These are phyloP conservation scores for Glyphotaelius pellucidus DNA, from an alignment of 2,888 invertebrate genomes.

Conservation along the genomic window DNA sequence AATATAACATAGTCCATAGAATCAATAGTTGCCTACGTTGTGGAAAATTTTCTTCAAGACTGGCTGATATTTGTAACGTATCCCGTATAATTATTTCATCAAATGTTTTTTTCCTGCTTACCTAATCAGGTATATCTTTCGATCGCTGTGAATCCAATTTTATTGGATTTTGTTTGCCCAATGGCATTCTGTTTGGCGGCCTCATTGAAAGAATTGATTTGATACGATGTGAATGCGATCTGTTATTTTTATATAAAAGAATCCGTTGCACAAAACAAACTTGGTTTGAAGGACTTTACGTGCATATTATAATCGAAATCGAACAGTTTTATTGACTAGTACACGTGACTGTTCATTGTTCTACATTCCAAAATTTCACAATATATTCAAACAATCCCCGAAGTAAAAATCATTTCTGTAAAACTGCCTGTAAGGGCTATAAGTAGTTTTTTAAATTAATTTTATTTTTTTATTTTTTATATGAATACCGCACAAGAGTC, in stretches of 20 bases:
- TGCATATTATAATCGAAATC: neutral
- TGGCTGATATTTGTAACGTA: neutral
- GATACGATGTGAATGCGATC: neutral
- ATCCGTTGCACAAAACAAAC: neutral
- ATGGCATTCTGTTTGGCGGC: neutral
- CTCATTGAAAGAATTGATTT: neutral
- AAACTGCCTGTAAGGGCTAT: neutral
- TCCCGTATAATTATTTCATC: neutral
- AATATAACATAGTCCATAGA: no score
- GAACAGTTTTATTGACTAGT: neutral
- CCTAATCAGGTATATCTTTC: neutral
- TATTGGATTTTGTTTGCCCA: conserved; percentile 2
- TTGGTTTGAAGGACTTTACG: neutral
- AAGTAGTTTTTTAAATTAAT: neutral
- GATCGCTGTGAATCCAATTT: neutral
- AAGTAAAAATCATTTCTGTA: no score
- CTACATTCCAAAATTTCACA: neutral
- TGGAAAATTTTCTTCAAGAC: no score
- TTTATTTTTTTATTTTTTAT: no score
- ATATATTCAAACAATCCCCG: no score
- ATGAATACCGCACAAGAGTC: no score
- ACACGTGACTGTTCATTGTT: neutral
- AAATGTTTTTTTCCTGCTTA: neutral
- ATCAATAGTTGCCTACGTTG: no score
- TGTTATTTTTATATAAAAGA: neutral